Percentiles rank a stretch among this genome's conserved stretches.
phyloP scores from a whole-genome alignment of 1,140 invertebrate genomes.

The Drosophila ambigua region DNA sequence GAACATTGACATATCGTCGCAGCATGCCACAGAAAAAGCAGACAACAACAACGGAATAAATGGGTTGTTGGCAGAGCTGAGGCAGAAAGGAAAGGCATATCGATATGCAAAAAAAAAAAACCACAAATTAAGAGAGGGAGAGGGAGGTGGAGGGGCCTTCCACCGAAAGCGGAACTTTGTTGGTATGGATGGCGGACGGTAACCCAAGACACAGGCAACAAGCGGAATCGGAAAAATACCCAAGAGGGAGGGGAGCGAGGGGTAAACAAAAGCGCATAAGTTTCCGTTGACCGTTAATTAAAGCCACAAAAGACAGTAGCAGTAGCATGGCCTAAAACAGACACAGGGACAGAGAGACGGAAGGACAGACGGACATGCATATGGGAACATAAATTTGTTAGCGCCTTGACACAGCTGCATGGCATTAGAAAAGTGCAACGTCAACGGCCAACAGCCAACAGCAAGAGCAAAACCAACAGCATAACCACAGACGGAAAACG shows the following conservation, averaged over 20 bases:
- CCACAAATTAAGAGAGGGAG: constrained; percentile 62
- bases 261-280: constrained; percentile 67
- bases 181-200: constrained; percentile 30
- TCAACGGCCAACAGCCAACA: constrained; percentile 3
- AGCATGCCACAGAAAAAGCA: constrained; percentile 16
- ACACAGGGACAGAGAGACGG: constrained; percentile 1
- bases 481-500: constrained; percentile 41
- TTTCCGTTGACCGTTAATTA: constrained; percentile 80
- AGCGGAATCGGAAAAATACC: constrained; percentile 63
- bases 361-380: constrained; percentile 4
- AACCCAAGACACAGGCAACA: constrained; percentile 59
- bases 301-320: constrained; percentile 66
- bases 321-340: constrained; percentile 28
- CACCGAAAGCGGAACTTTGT: constrained; percentile 68
- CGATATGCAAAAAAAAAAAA: constrained; percentile 61
- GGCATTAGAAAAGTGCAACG: constrained; percentile 36
- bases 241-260: no score
- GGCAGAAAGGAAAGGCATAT: constrained; percentile 46
- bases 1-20: constrained; percentile 75
- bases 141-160: constrained; percentile 5
- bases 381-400: constrained; percentile 69
- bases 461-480: constrained; percentile 15
- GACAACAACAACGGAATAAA: not conserved
- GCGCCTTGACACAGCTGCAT: constrained; percentile 73
- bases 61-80: constrained; percentile 21